phyloP scores from a whole-genome alignment of 1,140 invertebrate genomes.

The Anoplolepis gracilipes region DNA sequence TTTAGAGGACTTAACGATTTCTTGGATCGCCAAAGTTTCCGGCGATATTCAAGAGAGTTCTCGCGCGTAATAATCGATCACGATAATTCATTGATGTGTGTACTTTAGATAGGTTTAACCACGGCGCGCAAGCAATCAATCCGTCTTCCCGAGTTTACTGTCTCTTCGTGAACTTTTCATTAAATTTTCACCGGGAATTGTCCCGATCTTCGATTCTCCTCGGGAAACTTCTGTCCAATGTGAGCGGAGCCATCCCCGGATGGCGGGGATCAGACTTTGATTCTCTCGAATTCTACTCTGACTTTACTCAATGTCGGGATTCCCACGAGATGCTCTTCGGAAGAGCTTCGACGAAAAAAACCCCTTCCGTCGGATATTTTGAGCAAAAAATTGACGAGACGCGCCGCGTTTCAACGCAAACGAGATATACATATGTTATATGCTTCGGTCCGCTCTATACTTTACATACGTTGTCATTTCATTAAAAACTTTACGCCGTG shows the following conservation, averaged over 20 bases:
- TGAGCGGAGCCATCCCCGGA: slow-evolving; percentile 12
- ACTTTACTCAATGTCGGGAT: slow-evolving; percentile 56
- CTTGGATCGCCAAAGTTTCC: not conserved
- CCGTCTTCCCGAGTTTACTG: slow-evolving; percentile 27
- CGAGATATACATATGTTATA: not conserved
- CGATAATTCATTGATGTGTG: slow-evolving; percentile 68
- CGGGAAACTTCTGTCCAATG: slow-evolving; percentile 16
- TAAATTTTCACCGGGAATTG: slow-evolving; percentile 76
- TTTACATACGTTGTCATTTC: slow-evolving; percentile 5
- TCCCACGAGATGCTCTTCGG: slow-evolving; percentile 68
- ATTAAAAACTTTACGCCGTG: slow-evolving; percentile 49
- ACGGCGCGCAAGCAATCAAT: slow-evolving; percentile 59
- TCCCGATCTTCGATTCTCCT: slow-evolving; percentile 68
- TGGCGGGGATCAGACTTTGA: slow-evolving; percentile 65
- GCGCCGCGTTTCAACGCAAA: not conserved
- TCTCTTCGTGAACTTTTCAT: slow-evolving; percentile 67
- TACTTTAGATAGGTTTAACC: slow-evolving; percentile 68
- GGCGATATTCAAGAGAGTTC: not conserved
- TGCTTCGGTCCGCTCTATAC: not conserved
- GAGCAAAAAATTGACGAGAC: slow-evolving; percentile 55
- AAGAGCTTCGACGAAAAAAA: not conserved
- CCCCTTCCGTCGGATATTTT: slow-evolving; percentile 18
- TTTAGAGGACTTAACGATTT: not conserved
- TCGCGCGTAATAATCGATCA: slow-evolving; percentile 40
- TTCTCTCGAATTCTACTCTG: slow-evolving; percentile 66